These are phyloP conservation scores for Chaetorhynchus papuensis DNA, from an alignment of 2,113 vertebrate genomes.

Conservation along the genomic window DNA sequence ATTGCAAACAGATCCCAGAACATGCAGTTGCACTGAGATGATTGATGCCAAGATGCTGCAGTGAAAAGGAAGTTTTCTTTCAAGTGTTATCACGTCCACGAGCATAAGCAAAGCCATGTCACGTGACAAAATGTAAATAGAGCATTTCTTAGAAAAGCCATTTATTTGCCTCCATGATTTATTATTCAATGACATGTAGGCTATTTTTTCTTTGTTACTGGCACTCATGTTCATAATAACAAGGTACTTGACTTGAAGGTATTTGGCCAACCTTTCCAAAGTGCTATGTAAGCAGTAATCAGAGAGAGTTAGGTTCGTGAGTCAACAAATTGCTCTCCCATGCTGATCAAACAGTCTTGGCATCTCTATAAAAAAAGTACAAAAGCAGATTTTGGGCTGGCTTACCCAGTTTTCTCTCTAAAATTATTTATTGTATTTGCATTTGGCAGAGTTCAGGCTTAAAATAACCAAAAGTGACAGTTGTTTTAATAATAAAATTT, in stretches of 20 bases:
- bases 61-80: slow-evolving; percentile 6
- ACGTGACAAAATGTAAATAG: slow-evolving; percentile 33
- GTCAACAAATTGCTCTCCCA: slow-evolving; percentile 52
- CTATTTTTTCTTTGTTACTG: slow-evolving; percentile 31
- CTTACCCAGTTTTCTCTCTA: slow-evolving; percentile 1
- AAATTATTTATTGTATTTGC: slow-evolving; percentile 53
- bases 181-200: slow-evolving; percentile 28
- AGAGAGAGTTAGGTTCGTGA: background rate
- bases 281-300: slow-evolving; percentile 47
- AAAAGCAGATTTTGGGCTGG: slow-evolving; percentile 42
- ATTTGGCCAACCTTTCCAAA: slow-evolving; percentile 42
- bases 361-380: slow-evolving; percentile 32
- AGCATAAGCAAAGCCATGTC: background rate
- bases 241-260: slow-evolving; percentile 53
- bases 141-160: slow-evolving; percentile 18
- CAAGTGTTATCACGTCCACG: background rate
- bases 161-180: slow-evolving; percentile 30
- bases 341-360: slow-evolving; percentile 44
- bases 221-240: slow-evolving; percentile 19
- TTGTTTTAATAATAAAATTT: slow-evolving; percentile 48
- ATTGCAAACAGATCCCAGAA: slow-evolving; percentile 34
- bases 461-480: slow-evolving; percentile 46
- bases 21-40: background rate
- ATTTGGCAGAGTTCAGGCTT: slow-evolving; percentile 40
- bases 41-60: slow-evolving; percentile 12